These are phyloP conservation scores for Noctua comes DNA, from an alignment of 2,888 invertebrate species.

Conservation along the genomic window DNA sequence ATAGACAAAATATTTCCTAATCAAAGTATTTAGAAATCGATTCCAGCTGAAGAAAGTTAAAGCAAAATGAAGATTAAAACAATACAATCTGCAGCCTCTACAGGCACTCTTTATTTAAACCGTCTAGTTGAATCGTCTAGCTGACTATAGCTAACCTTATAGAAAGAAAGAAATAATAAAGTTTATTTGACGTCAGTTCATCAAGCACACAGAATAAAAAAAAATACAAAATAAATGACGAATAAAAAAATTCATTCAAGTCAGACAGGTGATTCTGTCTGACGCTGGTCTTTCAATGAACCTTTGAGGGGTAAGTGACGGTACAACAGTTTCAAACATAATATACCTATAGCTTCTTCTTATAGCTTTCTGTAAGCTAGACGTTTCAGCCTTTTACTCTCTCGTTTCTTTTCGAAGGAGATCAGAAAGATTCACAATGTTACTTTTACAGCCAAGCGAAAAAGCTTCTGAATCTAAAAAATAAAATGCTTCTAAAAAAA, in stretches of 20 bases:
- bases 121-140: conserved; percentile 2
- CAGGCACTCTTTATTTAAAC: neutral
- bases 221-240: too few relatives aligned
- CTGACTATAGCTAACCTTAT: neutral
- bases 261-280: too few relatives aligned
- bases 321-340: too few relatives aligned
- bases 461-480: neutral
- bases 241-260: too few relatives aligned
- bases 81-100: neutral
- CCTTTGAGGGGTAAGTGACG: too few relatives aligned
- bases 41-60: neutral
- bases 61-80: neutral
- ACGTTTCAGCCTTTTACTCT: neutral
- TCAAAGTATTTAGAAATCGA: neutral
- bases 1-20: neutral
- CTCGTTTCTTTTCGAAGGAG: neutral
- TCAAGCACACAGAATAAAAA: too few relatives aligned
- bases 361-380: neutral
- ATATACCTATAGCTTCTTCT: too few relatives aligned
- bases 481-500: neutral
- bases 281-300: too few relatives aligned
- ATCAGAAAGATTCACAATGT: too few relatives aligned
- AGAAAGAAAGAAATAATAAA: neutral
- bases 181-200: too few relatives aligned
- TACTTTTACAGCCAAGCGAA: neutral